Base-by-base conservation (phyloP, 2,797 vertebrate genomes). In the Gorsachius magnificus region DNA sequence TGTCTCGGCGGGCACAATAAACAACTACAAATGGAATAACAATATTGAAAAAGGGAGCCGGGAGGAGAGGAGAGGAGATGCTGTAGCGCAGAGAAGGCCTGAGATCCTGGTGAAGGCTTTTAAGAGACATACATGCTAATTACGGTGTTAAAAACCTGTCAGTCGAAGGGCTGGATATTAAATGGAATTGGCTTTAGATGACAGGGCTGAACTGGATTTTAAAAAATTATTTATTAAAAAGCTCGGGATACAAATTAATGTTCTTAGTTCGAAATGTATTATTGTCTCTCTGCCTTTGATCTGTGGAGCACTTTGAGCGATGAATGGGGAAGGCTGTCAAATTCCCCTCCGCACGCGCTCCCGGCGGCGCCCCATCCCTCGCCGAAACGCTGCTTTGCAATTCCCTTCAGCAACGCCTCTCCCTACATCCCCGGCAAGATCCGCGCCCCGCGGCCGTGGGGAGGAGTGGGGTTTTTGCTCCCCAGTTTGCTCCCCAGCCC, bases 141-240 rank as follows among this genome's bases (percentile, higher is more conserved):
- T 97, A 97, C 36, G 82, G 97, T 95, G 97, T 98, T 98, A 97
- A 98, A 97, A 97, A 90, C 71, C 96, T 95, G 97, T 97, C 98
- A 97, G 96, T 96, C 76, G 89, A 94, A 97, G 95, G 89, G 77
- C 83, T 94, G 97, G 97, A 97, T 98, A 97, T 98, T 95, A 98
- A 98, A 97, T 90, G 96, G 95, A 97, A 97, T 76, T 97, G 97
- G 92, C 97, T 97, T 94, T 89, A 97, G 97, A 97, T 97, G 97
- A 98, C 96, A 97, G 92, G 95, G 96, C 95, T 96, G 96, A 94
- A 92, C 96, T 90, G 92, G 95, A 25, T 94, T 94, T 92, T 29
- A 41, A 78, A 86, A 93, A 79, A 95, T 84, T 97, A 98, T 97
- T 98, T 98, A 97, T 97, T 92, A 96, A 97, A 97, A 97, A 60